Base-by-base conservation (phyloP, 1,140 invertebrate genomes). In the Brevipalpus yothersi region DNA sequence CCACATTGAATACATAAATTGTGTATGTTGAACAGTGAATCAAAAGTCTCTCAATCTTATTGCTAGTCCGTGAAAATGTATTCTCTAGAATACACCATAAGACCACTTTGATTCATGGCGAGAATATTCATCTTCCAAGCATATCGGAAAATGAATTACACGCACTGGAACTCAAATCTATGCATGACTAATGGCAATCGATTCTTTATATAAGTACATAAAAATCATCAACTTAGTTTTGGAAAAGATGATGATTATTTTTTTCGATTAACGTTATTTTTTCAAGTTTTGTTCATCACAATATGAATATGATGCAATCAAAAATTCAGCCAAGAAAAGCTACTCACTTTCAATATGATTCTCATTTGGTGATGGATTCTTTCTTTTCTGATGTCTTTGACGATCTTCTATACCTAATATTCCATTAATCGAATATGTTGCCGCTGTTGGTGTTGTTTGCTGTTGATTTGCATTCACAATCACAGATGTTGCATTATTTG, bases 361-460 rank as follows among this genome's bases (percentile, higher is more conserved):
- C 23, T 31, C 53, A 41, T 55, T 55, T 13, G 53, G 40, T 40
- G 53, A 40, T 11, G 53, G 40, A 55, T 55, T 55, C 21, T 41
- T 43, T 12, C 58, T 21, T 43, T 60, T 60, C 15, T 58, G 62
- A 23, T 21, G 17, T 49, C 23, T 41, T 39, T 41, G 59, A 19
- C 57, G 53, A 10, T 54, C 62, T 17, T 63, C 55, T 64, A 92
- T 85, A 19, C 88, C 88, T 21, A 92, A 77, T 70, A 92, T 91
- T n/a, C 89, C 88, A 71, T 89, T 91, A 73, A 92, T 93, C 72
- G 85, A 89, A 75, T 93, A 93, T 60, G 61, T 62, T 31, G 53
- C 41, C 15, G 39, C 47, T 49, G 59, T 12, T 51, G 49, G 49
- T 51, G 49, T 51, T 60, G 63, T 45, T 47, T 45, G 31, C 41